These are phyloP conservation scores for Donacobius atricapilla DNA, from an alignment of 2,113 vertebrate species.

Conservation along the genomic window DNA sequence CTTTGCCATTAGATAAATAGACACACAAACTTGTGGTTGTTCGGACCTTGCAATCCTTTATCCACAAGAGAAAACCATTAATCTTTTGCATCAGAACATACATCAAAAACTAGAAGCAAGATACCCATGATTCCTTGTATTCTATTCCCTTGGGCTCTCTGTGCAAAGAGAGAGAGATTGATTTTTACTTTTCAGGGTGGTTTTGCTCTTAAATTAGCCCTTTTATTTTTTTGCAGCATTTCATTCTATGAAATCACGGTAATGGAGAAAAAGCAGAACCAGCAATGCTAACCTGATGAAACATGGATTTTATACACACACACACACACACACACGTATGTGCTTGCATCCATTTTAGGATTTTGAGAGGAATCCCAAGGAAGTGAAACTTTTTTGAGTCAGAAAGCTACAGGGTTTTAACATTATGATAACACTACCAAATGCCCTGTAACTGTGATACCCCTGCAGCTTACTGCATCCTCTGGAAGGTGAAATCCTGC, in stretches of 20 bases:
- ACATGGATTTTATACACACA: not conserved
- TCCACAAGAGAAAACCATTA: constrained; percentile 34
- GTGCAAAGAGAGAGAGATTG: constrained; percentile 16
- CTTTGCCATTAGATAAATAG: constrained; percentile 42
- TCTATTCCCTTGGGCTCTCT: not conserved
- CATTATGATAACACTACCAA: not conserved
- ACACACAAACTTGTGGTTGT: constrained; percentile 23
- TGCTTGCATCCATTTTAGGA: not conserved
- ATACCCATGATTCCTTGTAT: constrained; percentile 14
- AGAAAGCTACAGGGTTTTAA: not conserved
- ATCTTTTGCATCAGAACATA: constrained; percentile 53
- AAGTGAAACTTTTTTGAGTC: not conserved
- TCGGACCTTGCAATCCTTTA: not conserved
- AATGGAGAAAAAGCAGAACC: not conserved
- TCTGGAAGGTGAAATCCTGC: not conserved
- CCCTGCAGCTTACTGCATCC: not conserved
- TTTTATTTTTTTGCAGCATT: not conserved
- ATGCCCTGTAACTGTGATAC: not conserved
- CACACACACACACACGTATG: too few species aligned
- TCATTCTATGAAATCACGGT: not conserved
- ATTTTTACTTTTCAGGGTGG: constrained; percentile 61
- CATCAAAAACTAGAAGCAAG: constrained; percentile 52
- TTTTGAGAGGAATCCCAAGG: not conserved
- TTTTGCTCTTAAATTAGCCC: constrained; percentile 50
- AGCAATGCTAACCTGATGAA: not conserved